A percentile compares a stretch with the other conserved stretches of the same genome.
These are phyloP conservation scores for Potorous gilbertii DNA, from an alignment of 2,797 vertebrate genomes.

Conservation along the genomic window DNA sequence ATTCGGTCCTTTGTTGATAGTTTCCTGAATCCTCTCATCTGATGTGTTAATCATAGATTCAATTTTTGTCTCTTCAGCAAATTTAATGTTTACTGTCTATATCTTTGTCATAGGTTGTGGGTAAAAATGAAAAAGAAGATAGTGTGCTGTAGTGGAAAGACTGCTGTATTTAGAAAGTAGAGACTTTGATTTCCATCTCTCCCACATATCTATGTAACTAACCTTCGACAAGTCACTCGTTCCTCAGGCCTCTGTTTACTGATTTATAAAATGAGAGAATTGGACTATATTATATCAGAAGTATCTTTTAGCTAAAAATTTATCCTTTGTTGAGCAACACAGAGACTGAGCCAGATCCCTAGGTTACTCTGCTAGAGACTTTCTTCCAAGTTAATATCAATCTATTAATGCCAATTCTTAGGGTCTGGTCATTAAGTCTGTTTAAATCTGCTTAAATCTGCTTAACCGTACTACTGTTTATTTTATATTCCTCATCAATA, in stretches of 20 bases:
- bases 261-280: background rate
- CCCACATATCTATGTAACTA: background rate
- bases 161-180: background rate
- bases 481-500: background rate
- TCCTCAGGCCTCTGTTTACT: background rate
- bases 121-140: background rate
- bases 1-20: background rate
- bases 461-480: background rate
- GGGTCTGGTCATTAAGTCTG: background rate
- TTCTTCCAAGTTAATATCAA: background rate
- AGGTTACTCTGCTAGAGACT: background rate
- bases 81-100: background rate
- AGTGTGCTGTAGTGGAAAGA: background rate
- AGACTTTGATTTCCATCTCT: background rate
- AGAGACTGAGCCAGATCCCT: background rate
- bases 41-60: background rate
- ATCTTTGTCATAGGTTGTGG: background rate
- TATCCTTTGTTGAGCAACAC: background rate
- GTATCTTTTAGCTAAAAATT: background rate
- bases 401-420: background rate
- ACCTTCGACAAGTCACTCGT: background rate
- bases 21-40: background rate
- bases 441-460: background rate
- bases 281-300: background rate
- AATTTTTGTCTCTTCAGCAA: background rate